Evolutionary conservation across 2,113 vertebrate species (phyloP).

Genomic region (Galbula dea): DNA sequence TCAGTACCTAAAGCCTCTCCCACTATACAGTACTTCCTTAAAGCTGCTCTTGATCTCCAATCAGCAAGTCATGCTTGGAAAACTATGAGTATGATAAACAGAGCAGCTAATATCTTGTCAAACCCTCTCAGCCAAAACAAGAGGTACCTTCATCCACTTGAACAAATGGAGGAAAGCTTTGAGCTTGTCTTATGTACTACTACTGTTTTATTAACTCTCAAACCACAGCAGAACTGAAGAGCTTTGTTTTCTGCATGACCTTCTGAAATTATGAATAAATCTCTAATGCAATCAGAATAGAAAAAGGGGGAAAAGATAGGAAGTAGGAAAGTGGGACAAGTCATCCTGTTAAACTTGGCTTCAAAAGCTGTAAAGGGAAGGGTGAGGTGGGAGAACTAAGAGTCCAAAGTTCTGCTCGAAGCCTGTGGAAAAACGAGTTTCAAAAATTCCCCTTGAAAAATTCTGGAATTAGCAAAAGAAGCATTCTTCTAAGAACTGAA

Average conservation of each 20-base stretch:
- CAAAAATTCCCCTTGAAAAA: neutral
- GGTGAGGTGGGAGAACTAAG: neutral
- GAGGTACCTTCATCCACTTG: neutral
- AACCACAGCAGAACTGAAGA: neutral
- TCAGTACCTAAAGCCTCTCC: neutral
- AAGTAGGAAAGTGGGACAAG: neutral
- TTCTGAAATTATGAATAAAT: neutral
- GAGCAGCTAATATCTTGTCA: neutral
- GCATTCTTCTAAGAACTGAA: neutral
- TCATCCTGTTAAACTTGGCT: neutral
- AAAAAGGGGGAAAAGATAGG: neutral
- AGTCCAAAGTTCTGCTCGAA: neutral
- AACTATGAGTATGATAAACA: neutral
- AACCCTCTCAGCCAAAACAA: neutral
- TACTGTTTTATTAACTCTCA: neutral
- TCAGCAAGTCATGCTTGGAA: neutral
- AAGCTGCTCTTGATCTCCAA: neutral
- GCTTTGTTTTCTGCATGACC: neutral
- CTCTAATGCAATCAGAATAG: neutral
- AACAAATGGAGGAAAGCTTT: neutral
- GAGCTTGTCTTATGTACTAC: neutral
- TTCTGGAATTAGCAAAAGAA: neutral
- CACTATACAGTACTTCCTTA: neutral
- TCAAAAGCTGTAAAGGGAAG: neutral
- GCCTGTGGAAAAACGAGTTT: neutral